Conservation (phyloP, 2,113 vertebrate genomes). For the Dendropsophus ebraccatus region DNA sequence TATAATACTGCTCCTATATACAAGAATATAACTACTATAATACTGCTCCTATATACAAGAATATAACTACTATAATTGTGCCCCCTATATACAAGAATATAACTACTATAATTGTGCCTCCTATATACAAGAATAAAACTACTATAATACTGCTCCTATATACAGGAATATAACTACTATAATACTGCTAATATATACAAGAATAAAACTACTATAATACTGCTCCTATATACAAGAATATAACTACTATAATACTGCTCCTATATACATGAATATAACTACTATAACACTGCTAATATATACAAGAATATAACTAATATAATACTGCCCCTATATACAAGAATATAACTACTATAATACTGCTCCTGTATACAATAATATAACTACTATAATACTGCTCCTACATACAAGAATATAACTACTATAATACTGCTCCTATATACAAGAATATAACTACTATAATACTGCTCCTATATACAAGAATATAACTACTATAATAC, state of each 20-base stretch:
- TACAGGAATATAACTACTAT: not conserved
- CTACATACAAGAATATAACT: not conserved
- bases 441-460: slow-evolving; percentile 11
- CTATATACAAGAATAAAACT: not conserved
- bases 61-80: slow-evolving; percentile 2
- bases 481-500: slow-evolving; percentile 12
- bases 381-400: not conserved
- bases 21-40: not conserved
- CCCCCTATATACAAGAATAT: not conserved
- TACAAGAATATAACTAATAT: not conserved
- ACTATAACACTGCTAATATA: not conserved
- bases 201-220: not conserved
- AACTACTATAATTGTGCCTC: not conserved
- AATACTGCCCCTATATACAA: not conserved
- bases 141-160: not conserved
- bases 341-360: slow-evolving; percentile 2
- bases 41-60: not conserved
- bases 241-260: not conserved
- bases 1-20: not conserved
- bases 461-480: not conserved
- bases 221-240: not conserved
- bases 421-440: not conserved
- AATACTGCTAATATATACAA: not conserved
- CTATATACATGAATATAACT: not conserved
- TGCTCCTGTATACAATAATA: not conserved